phyloP scores from a whole-genome alignment of 2,113 vertebrate species.

The Eleginops maclovinus region DNA sequence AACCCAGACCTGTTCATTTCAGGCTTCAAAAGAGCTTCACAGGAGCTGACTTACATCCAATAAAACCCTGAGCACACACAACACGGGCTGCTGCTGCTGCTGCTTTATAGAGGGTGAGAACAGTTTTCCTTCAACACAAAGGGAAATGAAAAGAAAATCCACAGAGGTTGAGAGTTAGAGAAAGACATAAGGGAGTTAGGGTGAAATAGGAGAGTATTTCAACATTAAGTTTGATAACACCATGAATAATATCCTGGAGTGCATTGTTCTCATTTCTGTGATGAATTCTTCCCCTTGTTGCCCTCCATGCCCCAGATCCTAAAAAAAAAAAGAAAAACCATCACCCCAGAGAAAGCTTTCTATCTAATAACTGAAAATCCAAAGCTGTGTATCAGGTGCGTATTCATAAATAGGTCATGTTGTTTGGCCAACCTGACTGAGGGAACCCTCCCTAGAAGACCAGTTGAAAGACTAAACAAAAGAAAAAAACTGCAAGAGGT shows the following conservation, averaged over 20 bases:
- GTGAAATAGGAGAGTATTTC: background rate
- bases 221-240: constrained; percentile 9
- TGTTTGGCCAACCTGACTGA: constrained; percentile 61
- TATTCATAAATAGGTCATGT: constrained; percentile 75
- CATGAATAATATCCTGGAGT: constrained; percentile 1
- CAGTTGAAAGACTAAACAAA: constrained; percentile 71
- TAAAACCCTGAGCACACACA: background rate
- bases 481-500: constrained; percentile 74
- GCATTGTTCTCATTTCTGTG: constrained; percentile 31
- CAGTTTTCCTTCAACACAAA: constrained; percentile 23
- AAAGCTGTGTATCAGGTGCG: constrained; percentile 67
- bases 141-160: constrained; percentile 11
- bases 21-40: constrained; percentile 23
- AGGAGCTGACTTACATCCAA: constrained; percentile 1
- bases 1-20: constrained; percentile 22
- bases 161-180: constrained; percentile 12
- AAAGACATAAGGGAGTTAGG: background rate
- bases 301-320: constrained; percentile 40
- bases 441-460: constrained; percentile 70
- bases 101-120: constrained; percentile 23
- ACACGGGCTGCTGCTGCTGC: background rate
- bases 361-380: constrained; percentile 49
- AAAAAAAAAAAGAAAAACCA: background rate
- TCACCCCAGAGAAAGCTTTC: constrained; percentile 36
- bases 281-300: constrained; percentile 38